phyloP scores from a whole-genome alignment of 2,797 vertebrate genomes.

The Natrix natrix region DNA sequence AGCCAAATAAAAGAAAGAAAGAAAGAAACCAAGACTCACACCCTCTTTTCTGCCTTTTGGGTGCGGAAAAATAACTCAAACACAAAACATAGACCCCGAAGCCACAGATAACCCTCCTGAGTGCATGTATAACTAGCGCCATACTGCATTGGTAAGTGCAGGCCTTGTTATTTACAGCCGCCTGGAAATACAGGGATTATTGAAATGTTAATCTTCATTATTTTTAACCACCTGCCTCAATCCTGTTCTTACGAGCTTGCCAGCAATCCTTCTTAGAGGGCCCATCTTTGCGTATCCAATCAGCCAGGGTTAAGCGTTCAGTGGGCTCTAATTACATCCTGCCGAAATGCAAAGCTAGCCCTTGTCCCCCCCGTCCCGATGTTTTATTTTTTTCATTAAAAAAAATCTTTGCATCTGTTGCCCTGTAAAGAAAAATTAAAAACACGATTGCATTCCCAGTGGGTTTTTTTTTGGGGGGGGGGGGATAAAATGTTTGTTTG shows the following conservation, averaged over 20 bases:
- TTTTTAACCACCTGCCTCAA: conserved; percentile 29
- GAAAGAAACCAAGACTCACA: no score
- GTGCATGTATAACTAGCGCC: neutral
- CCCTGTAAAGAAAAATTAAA: neutral
- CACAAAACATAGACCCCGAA: neutral
- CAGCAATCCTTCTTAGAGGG: neutral
- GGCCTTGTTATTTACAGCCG: neutral
- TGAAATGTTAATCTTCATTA: conserved; percentile 23
- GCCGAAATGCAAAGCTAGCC: neutral
- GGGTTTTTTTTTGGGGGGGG: neutral
- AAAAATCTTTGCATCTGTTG: conserved; percentile 6
- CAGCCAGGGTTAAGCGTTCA: conserved; percentile 20
- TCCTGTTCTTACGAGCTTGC: conserved; percentile 12
- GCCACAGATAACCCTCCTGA: neutral
- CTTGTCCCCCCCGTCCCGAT: neutral
- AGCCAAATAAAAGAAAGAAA: neutral
- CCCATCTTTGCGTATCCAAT: neutral
- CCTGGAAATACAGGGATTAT: conserved; percentile 8
- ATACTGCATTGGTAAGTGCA: conserved; percentile 7
- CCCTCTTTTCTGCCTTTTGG: neutral
- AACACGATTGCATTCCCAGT: neutral
- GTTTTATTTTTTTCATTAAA: conserved; percentile 6
- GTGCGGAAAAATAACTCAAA: no score
- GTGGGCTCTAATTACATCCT: conserved; percentile 1
- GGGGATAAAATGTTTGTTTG: neutral